Conservation (phyloP, 1,140 invertebrate species). For the Brachionus angularis region DNA sequence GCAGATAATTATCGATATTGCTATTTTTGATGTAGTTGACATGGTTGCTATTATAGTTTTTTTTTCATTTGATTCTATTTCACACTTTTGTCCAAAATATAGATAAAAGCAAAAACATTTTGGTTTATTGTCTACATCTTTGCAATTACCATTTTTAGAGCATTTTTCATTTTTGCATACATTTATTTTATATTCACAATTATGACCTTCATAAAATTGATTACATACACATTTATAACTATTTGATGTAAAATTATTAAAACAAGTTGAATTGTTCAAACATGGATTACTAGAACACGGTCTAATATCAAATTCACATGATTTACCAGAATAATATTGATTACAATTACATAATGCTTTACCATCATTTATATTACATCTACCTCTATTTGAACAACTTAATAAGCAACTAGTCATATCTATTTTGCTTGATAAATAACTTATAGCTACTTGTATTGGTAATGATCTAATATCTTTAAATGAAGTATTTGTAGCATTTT, state of each 20-base stretch:
- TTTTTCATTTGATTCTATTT: conserved; percentile 23
- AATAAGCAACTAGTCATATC: conserved; percentile 8
- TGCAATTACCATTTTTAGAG: conserved; percentile 29
- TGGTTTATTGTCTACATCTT: not conserved
- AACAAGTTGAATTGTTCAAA: conserved; percentile 5
- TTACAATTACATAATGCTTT: conserved; percentile 9
- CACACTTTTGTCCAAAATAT: conserved; percentile 17
- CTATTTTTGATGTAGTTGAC: not conserved
- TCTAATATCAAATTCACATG: not conserved
- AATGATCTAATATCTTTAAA: not conserved
- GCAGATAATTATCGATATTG: not conserved
- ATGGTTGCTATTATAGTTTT: not conserved
- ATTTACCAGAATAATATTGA: not conserved
- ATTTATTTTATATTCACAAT: conserved; percentile 31
- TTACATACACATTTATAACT: conserved; percentile 13
- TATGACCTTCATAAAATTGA: not conserved
- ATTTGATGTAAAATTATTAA: not conserved
- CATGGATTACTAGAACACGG: conserved; percentile 11
- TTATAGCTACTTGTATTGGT: not conserved
- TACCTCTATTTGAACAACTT: conserved; percentile 24
- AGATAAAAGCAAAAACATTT: conserved; percentile 19
- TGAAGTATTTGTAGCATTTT: not conserved
- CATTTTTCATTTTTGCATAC: not conserved
- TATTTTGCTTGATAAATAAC: conserved; percentile 21
- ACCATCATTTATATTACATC: conserved; percentile 4